Percentiles rank a stretch among this genome's conserved stretches.
Evolutionary conservation across 2,888 invertebrate species (phyloP).

Genomic region (Strigamia maritima): DNA sequence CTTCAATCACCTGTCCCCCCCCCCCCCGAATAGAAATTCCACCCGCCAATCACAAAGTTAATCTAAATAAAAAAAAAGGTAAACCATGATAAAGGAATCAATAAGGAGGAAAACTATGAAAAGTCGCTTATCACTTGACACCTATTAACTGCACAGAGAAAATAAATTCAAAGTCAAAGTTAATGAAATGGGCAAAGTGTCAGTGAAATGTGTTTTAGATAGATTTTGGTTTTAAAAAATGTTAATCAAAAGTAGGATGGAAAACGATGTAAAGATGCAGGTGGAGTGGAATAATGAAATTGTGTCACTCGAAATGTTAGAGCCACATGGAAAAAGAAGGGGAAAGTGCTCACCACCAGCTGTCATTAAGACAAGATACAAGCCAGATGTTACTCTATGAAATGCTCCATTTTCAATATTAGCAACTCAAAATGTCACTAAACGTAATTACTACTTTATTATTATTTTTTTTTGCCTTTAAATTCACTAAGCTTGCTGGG

Average conservation of each 20-base stretch:
- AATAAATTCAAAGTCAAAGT: too few species aligned
- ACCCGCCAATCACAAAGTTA: too few species aligned
- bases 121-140: too few species aligned
- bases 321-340: slow-evolving; percentile 11
- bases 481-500: too few species aligned
- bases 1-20: too few species aligned
- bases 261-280: slow-evolving; percentile 3
- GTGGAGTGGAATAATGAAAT: slow-evolving; percentile 10
- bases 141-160: too few species aligned
- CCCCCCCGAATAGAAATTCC: too few species aligned
- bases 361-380: not conserved
- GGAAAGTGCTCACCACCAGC: not conserved
- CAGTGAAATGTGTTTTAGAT: too few species aligned
- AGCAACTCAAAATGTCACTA: not conserved
- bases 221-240: not conserved
- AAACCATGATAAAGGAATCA: too few species aligned
- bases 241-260: not conserved
- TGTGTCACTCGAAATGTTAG: not conserved
- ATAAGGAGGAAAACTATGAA: too few species aligned
- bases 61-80: too few species aligned
- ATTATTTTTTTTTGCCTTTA: not conserved
- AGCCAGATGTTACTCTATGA: not conserved
- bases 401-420: not conserved
- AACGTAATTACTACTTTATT: not conserved
- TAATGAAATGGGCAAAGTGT: too few species aligned